Conservation (phyloP, 1,140 invertebrate species). For the Galleria mellonella region DNA sequence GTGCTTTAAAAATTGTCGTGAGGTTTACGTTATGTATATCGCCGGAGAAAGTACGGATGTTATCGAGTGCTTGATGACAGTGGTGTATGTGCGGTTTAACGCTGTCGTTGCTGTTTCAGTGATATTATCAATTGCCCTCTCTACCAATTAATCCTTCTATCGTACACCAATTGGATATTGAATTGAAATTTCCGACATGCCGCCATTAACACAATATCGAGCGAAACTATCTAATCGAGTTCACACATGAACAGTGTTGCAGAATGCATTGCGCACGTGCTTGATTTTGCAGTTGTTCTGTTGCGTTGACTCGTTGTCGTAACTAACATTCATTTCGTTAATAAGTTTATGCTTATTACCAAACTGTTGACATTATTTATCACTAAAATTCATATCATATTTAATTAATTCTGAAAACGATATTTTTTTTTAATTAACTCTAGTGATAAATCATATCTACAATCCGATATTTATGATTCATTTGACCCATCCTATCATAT, state of each 20-base stretch:
- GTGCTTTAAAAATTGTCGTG: too few species aligned
- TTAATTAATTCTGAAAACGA: too few species aligned
- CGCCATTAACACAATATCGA: slow-evolving; percentile 21
- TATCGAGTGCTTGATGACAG: slow-evolving; percentile 1
- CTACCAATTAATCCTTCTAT: slow-evolving; percentile 29
- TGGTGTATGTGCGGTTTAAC: slow-evolving; percentile 10
- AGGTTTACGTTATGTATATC: too few species aligned
- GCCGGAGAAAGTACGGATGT: slow-evolving; percentile 18
- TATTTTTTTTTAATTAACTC: too few species aligned
- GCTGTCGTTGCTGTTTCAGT: neutral
- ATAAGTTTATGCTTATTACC: too few species aligned
- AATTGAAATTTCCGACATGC: slow-evolving; percentile 27
- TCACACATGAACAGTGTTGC: slow-evolving; percentile 41
- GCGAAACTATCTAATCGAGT: slow-evolving; percentile 51
- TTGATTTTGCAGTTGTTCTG: neutral
- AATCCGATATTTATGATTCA: too few species aligned
- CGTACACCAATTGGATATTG: slow-evolving; percentile 17
- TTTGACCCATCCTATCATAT: too few species aligned
- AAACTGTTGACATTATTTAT: too few species aligned
- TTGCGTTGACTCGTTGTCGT: too few species aligned
- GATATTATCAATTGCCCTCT: slow-evolving; percentile 4
- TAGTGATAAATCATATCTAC: too few species aligned
- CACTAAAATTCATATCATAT: too few species aligned
- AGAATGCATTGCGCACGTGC: slow-evolving; percentile 22
- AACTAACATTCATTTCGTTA: too few species aligned